These are phyloP conservation scores for Ophion ventricosus DNA, from an alignment of 2,888 invertebrate genomes.

Conservation along the genomic window DNA sequence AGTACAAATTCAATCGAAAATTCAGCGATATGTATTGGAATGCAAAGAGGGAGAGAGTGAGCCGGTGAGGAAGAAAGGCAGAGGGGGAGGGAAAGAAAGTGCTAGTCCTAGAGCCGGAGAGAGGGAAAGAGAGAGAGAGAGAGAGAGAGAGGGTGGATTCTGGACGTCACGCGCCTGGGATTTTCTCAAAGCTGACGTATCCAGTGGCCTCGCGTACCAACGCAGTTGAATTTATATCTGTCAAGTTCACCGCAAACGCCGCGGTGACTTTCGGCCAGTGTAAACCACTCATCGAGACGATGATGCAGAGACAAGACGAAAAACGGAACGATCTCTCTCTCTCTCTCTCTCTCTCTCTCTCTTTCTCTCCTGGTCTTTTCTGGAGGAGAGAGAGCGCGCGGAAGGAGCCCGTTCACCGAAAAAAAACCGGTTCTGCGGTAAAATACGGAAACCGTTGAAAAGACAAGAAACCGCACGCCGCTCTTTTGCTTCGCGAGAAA, in stretches of 20 bases:
- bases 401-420: constrained; percentile 65
- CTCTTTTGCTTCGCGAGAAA: constrained; percentile 44
- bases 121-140: background rate
- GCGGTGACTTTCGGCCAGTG: constrained; percentile 15
- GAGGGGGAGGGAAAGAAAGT: background rate
- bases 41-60: too few species aligned
- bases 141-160: background rate
- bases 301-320: constrained; percentile 43
- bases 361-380: constrained; percentile 33
- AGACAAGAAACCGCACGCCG: constrained; percentile 68
- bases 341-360: constrained; percentile 37
- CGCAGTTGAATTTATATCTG: constrained; percentile 49
- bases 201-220: constrained; percentile 26
- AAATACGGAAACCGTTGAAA: constrained; percentile 70
- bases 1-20: too few species aligned
- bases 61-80: background rate
- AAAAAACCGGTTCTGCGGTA: constrained; percentile 71
- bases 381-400: constrained; percentile 49
- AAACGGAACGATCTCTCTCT: constrained; percentile 28
- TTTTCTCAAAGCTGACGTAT: constrained; percentile 42
- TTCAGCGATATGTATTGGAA: too few species aligned
- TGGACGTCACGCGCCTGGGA: constrained; percentile 48
- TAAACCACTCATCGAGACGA: constrained; percentile 42
- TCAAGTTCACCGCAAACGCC: constrained; percentile 49
- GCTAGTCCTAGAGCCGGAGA: too few species aligned